A percentile compares a stretch with the other conserved stretches of the same genome.
These are phyloP conservation scores for Cydia amplana DNA, from an alignment of 1,140 invertebrate species.

Conservation along the genomic window DNA sequence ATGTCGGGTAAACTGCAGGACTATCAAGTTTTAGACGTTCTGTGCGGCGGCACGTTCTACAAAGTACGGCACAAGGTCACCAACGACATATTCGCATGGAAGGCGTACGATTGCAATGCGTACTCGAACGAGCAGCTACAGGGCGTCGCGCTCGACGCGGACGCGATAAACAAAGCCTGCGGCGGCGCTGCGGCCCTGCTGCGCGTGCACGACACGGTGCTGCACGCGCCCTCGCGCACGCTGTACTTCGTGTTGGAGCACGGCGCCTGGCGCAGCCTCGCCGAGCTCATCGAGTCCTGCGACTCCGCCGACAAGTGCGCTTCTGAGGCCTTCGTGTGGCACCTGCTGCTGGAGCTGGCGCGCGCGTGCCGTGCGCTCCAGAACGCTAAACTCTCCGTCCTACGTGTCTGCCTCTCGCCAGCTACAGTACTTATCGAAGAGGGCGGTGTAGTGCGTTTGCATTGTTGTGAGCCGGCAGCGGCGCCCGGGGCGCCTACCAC, in stretches of 20 bases:
- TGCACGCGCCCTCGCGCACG: conserved; percentile 68
- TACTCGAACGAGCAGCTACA: conserved; percentile 70
- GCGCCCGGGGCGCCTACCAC: conserved; percentile 21
- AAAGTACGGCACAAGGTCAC: conserved; percentile 77
- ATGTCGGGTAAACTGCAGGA: conserved; percentile 73
- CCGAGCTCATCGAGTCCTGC: conserved; percentile 60
- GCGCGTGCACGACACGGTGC: conserved; percentile 69
- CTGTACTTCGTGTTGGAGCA: conserved; percentile 75
- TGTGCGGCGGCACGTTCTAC: conserved; percentile 72
- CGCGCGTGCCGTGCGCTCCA: conserved; percentile 58
- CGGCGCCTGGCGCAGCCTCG: conserved; percentile 64
- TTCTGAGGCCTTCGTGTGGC: conserved; percentile 72
- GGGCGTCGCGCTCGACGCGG: conserved; percentile 67
- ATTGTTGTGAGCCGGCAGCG: conserved; percentile 64
- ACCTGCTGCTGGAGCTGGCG: conserved; percentile 66
- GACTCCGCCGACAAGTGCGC: conserved; percentile 60
- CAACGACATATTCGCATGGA: conserved; percentile 74
- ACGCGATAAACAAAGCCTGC: conserved; percentile 63
- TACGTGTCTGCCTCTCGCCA: conserved; percentile 64
- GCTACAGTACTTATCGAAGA: conserved; percentile 62
- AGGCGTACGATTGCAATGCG: conserved; percentile 68
- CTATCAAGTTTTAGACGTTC: conserved; percentile 75
- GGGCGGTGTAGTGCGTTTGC: conserved; percentile 61
- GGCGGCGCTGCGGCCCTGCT: conserved; percentile 60
- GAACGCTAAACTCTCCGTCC: conserved; percentile 52